Base-by-base conservation (phyloP, 2,113 vertebrate genomes). In the Anas platyrhynchos region DNA sequence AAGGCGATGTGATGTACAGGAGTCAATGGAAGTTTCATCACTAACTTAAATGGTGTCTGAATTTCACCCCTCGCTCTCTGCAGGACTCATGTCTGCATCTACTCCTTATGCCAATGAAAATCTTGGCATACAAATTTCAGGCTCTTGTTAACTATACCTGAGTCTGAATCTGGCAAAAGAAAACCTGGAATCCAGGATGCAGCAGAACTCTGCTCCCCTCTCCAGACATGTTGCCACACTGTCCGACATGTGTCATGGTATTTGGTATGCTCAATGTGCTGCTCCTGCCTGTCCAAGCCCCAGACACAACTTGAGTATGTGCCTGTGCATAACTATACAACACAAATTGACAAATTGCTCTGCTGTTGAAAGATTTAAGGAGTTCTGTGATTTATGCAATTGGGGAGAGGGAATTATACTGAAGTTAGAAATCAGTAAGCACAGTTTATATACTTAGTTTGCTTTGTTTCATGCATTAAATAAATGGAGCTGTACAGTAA, bases 211-310 rank as follows among this genome's bases (percentile, higher is more conserved):
- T 21, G 1, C 55, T 65, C 61, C 15, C 26, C 8, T 46, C 9
- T 8, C 18, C 9, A 25, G 5, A 27, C 41, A 38, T 0, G 0
- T 4, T 20, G 9, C 9, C 79, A 48, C 46, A 7, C 14, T 67
- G 31, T 43, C 18, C 46, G 55, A 20, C 5, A 61, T 9, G 4
- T 26, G 7, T 36, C 46, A 41, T 1, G 7, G 16, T 1, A 1
- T 44, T 84, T 82, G 16, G 6, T 7, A 23, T 12, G 21, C 41
- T 76, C 1, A 0, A 2, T 16, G 18, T 23, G 6, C 11, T n/a
- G 15, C 8, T 71, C 11, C 21, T 63, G 15, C 17, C 72, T 21
- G 58, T 74, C 46, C 65, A 66, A 46, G 16, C 4, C 23, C 43
- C 34, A 48, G 21, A n/a, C 25, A 36, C 5, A 72, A 27, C 9